Evolutionary conservation across 2,888 invertebrate genomes (phyloP), one percentile per base, ranked within the genome.

Genomic region (Dusona sp.): DNA sequence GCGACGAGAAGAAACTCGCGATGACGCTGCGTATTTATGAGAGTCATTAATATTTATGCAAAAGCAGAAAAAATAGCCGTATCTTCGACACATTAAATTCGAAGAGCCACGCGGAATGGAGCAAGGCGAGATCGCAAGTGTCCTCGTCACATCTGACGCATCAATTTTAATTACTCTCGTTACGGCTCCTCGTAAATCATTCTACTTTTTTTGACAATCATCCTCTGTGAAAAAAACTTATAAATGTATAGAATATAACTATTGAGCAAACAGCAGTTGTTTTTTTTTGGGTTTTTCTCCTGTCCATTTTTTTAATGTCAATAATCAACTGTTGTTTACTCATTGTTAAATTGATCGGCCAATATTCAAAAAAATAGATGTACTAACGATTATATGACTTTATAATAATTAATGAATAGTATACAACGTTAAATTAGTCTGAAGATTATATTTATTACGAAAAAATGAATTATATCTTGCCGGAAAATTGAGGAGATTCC

Each of bases 1-100:
- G 64, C 75, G 29, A 61, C 77, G 82, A 79, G 74, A 68, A 61
- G 74, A 74, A 81, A 81, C 81, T 61, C 57, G 72, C 65, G 67
- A 80, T 75, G 75, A 80, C 61, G 68, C 73, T 45, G 70, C 74
- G 67, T 72, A 84, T 79, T 84, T 79, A 84, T 79, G 74, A 68
- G 79, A 48, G 79, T 54, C 65, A 79, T 67, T 22, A 57, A 83
- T 73, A 57, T 73, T 73, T 79, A 79, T 78, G 67, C 22, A 77
- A 65, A 78, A 82, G 33, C 67, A 67, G 29, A 45, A 61, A 36
- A 42, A 64, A 64, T 19, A 19, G 54, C 68, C 54, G 79, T 57
- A 61, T 79, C 57, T 64, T 68, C 29, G 38, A 57, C 78, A 48
- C 78, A 45, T 54, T 79, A 45, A 70, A 79, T 70, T 79, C 45